Conservation (phyloP, 2,113 vertebrate genomes). For the Xiphorhynchus elegans region DNA sequence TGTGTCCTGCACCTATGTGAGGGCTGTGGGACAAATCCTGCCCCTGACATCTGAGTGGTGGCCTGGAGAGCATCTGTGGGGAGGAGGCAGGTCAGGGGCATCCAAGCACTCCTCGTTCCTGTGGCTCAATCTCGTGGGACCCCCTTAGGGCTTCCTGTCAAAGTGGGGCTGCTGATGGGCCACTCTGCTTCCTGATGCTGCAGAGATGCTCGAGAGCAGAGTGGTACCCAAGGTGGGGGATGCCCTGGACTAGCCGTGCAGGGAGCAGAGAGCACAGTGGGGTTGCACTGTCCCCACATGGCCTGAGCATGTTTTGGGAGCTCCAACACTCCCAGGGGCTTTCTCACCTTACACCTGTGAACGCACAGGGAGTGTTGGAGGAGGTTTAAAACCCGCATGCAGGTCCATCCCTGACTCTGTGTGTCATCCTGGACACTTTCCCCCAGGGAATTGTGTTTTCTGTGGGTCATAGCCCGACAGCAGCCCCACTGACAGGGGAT, state of each 20-base stretch:
- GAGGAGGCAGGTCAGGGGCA: rapidly evolving
- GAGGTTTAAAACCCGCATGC: neutral
- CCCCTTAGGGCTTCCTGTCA: neutral
- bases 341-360: rapidly evolving
- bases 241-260: rapidly evolving
- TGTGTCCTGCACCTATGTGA: neutral
- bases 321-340: rapidly evolving
- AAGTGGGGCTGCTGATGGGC: neutral
- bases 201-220: rapidly evolving
- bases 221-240: rapidly evolving
- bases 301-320: neutral
- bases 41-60: neutral
- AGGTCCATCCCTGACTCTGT: neutral
- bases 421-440: neutral
- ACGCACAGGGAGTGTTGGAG: neutral
- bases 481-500: neutral
- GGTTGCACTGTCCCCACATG: rapidly evolving
- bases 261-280: rapidly evolving
- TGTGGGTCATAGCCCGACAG: neutral
- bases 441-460: neutral
- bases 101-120: rapidly evolving
- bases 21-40: neutral
- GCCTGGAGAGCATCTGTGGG: rapidly evolving
- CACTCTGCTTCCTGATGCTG: rapidly evolving
- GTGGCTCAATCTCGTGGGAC: neutral